Percentiles rank a stretch among this genome's conserved stretches.
Conservation (phyloP, 2,113 vertebrate species). For the Peromyscus maniculatus region DNA sequence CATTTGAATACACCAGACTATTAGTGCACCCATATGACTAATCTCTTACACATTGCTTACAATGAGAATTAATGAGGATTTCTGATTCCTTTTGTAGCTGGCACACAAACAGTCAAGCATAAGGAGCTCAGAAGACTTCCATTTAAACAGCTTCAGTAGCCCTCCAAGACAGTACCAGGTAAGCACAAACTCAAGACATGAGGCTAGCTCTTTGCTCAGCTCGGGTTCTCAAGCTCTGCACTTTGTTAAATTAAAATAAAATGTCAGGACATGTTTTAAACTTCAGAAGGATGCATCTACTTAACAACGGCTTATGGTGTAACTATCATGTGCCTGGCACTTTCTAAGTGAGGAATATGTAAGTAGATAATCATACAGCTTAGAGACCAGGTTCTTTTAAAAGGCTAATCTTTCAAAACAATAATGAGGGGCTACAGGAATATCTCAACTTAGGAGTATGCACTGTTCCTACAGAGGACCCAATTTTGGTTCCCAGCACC, state of each 20-base stretch:
- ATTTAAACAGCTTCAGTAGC: slow-evolving; percentile 89
- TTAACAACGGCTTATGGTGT: background rate
- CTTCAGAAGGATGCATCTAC: background rate
- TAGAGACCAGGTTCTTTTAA: background rate
- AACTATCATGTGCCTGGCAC: background rate
- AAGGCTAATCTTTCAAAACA: background rate
- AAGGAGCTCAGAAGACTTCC: slow-evolving; percentile 89
- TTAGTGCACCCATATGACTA: background rate
- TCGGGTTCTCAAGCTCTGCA: background rate
- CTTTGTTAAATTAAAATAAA: slow-evolving; percentile 23
- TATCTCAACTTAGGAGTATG: background rate
- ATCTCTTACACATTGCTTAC: background rate
- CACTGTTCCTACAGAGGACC: background rate
- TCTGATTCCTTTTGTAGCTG: slow-evolving; percentile 86
- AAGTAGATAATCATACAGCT: background rate
- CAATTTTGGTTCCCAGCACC: background rate
- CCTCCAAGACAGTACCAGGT: slow-evolving; percentile 94
- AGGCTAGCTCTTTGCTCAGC: background rate
- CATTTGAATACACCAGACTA: background rate
- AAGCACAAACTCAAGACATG: slow-evolving; percentile 66
- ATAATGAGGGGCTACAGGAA: background rate
- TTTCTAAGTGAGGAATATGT: background rate
- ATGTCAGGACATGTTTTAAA: background rate
- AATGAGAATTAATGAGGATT: slow-evolving; percentile 39
- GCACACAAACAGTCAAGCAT: slow-evolving; percentile 89